phyloP scores from a whole-genome alignment of 1,140 invertebrate genomes.

The Stegodyphus dumicola region DNA sequence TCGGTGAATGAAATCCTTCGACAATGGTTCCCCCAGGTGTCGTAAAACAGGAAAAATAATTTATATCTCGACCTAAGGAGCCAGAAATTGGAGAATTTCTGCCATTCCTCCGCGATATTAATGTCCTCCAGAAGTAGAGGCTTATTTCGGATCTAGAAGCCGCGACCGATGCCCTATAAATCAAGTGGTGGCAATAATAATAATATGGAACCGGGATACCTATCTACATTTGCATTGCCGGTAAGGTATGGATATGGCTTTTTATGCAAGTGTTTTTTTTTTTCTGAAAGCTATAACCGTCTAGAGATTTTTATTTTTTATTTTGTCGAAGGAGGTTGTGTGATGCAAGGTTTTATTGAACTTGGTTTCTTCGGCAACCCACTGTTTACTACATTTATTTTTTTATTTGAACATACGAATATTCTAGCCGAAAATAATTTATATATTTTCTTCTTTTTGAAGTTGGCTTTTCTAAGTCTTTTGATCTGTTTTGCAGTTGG shows the following conservation, averaged over 20 bases:
- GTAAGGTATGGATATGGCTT: constrained; percentile 4
- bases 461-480: no score
- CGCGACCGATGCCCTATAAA: constrained; percentile 13
- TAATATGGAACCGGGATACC: constrained; percentile 20
- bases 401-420: no score
- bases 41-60: constrained; percentile 44
- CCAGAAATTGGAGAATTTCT: constrained; percentile 49
- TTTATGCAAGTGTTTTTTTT: not conserved
- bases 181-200: constrained; percentile 46
- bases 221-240: constrained; percentile 39
- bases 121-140: not conserved
- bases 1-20: constrained; percentile 45
- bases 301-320: not conserved
- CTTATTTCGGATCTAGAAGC: constrained; percentile 16
- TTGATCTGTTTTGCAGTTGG: no score
- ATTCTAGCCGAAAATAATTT: no score
- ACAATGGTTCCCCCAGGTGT: constrained; percentile 43
- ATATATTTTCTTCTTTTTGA: no score
- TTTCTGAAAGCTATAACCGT: no score
- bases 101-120: constrained; percentile 39
- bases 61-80: constrained; percentile 39
- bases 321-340: not conserved
- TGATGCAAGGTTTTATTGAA: not conserved
- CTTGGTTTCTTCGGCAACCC: not conserved
- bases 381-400: no score